These are phyloP conservation scores for Caenorhabditis sp. DNA, from an alignment of 2,888 invertebrate species.

Conservation along the genomic window DNA sequence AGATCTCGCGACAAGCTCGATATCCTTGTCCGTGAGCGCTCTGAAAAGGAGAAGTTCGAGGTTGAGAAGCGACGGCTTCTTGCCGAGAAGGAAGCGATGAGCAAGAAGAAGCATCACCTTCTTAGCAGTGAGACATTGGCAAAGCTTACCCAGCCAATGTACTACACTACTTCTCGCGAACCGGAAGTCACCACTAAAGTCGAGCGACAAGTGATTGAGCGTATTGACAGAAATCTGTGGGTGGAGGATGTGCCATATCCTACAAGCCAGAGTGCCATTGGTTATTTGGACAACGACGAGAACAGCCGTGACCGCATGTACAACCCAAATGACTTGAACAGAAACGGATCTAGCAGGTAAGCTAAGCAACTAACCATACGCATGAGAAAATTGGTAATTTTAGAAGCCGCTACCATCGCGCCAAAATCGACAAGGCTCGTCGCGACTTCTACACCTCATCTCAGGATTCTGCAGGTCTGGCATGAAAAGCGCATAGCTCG, in stretches of 20 bases:
- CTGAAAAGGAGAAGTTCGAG: conserved; percentile 80
- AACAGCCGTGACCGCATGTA: conserved; percentile 66
- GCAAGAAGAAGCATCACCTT: conserved; percentile 70
- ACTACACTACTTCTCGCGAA: conserved; percentile 65
- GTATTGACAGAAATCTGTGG: conserved; percentile 81
- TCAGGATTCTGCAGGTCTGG: conserved; percentile 74
- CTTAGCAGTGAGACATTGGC: conserved; percentile 78
- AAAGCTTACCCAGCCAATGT: conserved; percentile 79
- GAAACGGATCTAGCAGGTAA: conserved; percentile 72
- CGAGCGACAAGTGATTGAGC: conserved; percentile 77
- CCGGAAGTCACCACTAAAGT: conserved; percentile 80
- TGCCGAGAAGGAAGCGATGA: conserved; percentile 77
- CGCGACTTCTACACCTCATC: conserved; percentile 78
- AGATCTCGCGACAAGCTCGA: conserved; percentile 80
- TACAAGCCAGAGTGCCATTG: conserved; percentile 62
- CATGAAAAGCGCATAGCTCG: conserved; percentile 46
- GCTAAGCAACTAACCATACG: not conserved
- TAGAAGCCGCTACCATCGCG: conserved; percentile 70
- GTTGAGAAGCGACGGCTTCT: conserved; percentile 77
- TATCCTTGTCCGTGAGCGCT: conserved; percentile 75
- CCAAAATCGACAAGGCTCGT: conserved; percentile 78
- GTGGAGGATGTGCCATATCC: conserved; percentile 72
- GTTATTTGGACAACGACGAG: conserved; percentile 71
- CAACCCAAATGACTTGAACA: conserved; percentile 68
- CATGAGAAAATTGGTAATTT: conserved; percentile 10